Evolutionary conservation across 1,140 invertebrate species (phyloP).

Genomic region (Drosophila pseudoananassae): DNA sequence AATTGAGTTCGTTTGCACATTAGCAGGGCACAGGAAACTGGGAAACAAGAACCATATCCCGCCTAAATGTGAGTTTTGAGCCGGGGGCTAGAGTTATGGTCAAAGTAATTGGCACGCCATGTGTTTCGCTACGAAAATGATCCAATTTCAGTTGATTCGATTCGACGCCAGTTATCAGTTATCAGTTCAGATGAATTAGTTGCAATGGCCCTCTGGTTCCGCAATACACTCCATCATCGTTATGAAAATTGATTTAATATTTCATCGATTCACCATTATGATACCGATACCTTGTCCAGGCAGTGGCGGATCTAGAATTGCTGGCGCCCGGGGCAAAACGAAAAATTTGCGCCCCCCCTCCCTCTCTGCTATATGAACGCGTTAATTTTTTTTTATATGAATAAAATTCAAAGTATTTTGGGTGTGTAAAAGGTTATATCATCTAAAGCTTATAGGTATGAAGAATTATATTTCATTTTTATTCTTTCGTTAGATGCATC

Average conservation of each 20-base stretch:
- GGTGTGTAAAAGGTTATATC: no score
- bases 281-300: neutral
- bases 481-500: no score
- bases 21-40: constrained; percentile 50
- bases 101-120: constrained; percentile 39
- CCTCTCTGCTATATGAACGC: no score
- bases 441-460: no score
- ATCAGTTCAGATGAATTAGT: constrained; percentile 21
- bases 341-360: no score
- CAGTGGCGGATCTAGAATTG: no score
- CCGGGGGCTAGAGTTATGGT: constrained; percentile 28
- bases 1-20: constrained; percentile 80
- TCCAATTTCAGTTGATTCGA: constrained; percentile 28
- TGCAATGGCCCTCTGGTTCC: neutral
- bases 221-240: constrained; percentile 22
- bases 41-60: constrained; percentile 24
- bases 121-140: constrained; percentile 23
- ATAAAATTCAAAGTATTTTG: no score
- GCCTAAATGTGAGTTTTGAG: constrained; percentile 10
- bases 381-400: no score
- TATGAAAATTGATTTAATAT: constrained; percentile 46
- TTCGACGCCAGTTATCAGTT: constrained; percentile 2
- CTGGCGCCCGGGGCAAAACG: no score
- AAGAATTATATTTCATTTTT: no score
- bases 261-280: neutral